Base-by-base conservation (phyloP, 2,888 invertebrate genomes). In the Caenorhabditis sp. region DNA sequence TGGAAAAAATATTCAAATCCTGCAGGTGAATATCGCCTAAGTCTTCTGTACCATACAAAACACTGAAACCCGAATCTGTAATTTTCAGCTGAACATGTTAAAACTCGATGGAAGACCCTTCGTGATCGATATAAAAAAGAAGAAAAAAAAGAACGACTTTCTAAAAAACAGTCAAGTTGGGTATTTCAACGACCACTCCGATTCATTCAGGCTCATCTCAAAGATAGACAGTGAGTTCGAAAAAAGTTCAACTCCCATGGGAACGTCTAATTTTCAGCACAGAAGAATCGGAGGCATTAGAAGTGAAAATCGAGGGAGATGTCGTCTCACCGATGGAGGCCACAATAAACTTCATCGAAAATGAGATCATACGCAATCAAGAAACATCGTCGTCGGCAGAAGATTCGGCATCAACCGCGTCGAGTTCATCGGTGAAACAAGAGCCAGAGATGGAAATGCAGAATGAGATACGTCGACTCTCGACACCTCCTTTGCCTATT, bases 51-150 rank as follows among this genome's bases (percentile, higher is more conserved):
- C n/a, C n/a, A n/a, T n/a, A n/a, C n/a, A n/a, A n/a, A n/a, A n/a
- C n/a, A n/a, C n/a, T n/a, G n/a, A n/a, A n/a, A n/a, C n/a, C n/a
- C n/a, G n/a, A n/a, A n/a, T n/a, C n/a, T n/a, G n/a, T n/a, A n/a
- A n/a, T 27, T 36, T 62, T 17, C 64, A 77, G 75, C 76, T 14
- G 81, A 81, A 66, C 79, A 79, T 60, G 83, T 82, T n/a, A 79
- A 82, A 58, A 83, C 82, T 12, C 75, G 84, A 3, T 84, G 84
- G 84, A 84, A 84, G 77, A 84, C 84, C n/a, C 54, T 84, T 49
- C 66, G 84, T 26, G 84, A 84, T 31, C 69, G 83, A 24, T 84
- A 75, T 74, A 84, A 84, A 59, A 84, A 84, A 51, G 84, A 84
- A 62, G 81, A 78, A 24, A 79, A 78, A 70, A 81, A 79, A 59